These are phyloP conservation scores for Onchidella celtica DNA, from an alignment of 2,888 invertebrate genomes.

Conservation along the genomic window DNA sequence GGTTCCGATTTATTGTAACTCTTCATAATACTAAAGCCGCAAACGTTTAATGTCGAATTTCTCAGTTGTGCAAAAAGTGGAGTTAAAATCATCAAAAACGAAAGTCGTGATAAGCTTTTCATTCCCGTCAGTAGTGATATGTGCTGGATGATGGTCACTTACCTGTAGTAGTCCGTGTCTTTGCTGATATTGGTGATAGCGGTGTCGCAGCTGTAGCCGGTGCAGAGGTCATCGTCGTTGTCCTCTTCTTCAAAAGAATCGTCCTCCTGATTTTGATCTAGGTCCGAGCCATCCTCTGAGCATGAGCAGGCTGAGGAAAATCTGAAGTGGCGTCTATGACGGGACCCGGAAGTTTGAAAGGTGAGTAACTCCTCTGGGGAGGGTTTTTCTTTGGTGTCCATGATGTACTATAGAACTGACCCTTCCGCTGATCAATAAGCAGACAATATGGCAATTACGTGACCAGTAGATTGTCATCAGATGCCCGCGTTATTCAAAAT, in stretches of 20 bases:
- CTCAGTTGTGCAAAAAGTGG: too few species aligned
- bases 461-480: too few species aligned
- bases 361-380: neutral
- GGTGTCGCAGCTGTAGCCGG: slow-evolving; percentile 21
- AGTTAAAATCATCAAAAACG: too few species aligned
- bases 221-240: neutral
- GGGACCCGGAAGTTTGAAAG: neutral
- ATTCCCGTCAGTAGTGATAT: too few species aligned
- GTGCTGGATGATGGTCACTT: neutral
- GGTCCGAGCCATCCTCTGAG: slow-evolving; percentile 5
- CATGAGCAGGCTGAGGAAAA: neutral
- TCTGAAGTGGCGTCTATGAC: neutral
- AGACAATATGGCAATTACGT: too few species aligned
- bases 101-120: too few species aligned
- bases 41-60: too few species aligned
- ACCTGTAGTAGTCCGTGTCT: slow-evolving; percentile 41
- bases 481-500: neutral
- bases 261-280: neutral
- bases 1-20: too few species aligned
- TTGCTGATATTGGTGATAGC: slow-evolving; percentile 44
- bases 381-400: slow-evolving; percentile 1
- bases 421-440: too few species aligned
- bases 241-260: neutral
- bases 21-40: too few species aligned
- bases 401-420: too few species aligned